These are phyloP conservation scores for Nomada fabriciana DNA, from an alignment of 2,888 invertebrate species.

Conservation along the genomic window DNA sequence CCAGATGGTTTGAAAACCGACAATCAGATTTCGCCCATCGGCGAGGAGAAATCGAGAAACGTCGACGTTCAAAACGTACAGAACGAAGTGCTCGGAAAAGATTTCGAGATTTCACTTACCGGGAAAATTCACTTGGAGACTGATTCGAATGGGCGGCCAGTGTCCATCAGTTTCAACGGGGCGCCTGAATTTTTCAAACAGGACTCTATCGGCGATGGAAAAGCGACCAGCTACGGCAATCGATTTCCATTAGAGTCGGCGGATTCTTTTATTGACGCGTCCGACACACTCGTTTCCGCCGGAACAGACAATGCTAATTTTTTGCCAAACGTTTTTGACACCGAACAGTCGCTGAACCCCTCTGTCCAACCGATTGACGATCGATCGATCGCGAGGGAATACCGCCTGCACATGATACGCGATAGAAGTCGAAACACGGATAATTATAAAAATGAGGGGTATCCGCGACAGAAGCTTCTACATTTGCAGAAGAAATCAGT, in stretches of 20 bases:
- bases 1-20: not conserved
- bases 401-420: not conserved
- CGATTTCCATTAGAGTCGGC: constrained; percentile 18
- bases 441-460: not conserved
- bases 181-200: constrained; percentile 43
- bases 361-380: constrained; percentile 5
- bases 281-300: constrained; percentile 25
- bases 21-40: not conserved
- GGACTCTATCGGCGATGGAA: constrained; percentile 7
- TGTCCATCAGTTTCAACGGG: constrained; percentile 71
- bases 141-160: constrained; percentile 60
- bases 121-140: constrained; percentile 73
- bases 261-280: constrained; percentile 16
- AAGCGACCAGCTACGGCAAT: constrained; percentile 14
- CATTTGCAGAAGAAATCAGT: constrained; percentile 44
- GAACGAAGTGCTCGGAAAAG: constrained; percentile 7
- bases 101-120: constrained; percentile 70
- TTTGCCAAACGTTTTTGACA: constrained; percentile 22
- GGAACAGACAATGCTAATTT: constrained; percentile 39
- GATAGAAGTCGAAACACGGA: not conserved
- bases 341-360: not conserved
- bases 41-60: not conserved
- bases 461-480: not conserved
- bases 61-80: not conserved
- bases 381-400: constrained; percentile 18